phyloP scores from a whole-genome alignment of 2,113 vertebrate genomes.

The Romanogobio albipinnatus region DNA sequence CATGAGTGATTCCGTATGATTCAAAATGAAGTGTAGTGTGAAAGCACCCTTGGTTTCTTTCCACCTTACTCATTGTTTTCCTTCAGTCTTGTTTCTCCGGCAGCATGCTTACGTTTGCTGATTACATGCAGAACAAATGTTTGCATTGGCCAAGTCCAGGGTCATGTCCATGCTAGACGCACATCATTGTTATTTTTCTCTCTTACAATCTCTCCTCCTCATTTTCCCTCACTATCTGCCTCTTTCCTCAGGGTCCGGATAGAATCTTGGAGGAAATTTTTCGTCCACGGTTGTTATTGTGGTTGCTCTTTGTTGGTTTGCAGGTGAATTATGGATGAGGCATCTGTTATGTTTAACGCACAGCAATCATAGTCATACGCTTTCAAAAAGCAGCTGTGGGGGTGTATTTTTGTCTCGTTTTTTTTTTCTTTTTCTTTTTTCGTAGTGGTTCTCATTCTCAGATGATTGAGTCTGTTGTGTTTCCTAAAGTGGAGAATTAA shows the following conservation, averaged over 20 bases:
- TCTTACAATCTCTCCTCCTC: slow-evolving; percentile 41
- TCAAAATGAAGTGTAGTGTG: not conserved
- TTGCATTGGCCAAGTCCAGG: slow-evolving; percentile 29
- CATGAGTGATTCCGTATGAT: not conserved
- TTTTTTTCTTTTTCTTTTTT: slow-evolving; percentile 17
- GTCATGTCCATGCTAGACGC: slow-evolving; percentile 2
- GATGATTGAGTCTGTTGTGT: slow-evolving; percentile 61
- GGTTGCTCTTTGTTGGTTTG: slow-evolving; percentile 67
- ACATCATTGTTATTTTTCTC: slow-evolving; percentile 38
- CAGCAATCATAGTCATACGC: slow-evolving; percentile 61
- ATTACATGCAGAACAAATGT: slow-evolving; percentile 36
- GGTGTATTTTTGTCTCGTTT: not conserved
- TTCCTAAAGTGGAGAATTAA: slow-evolving; percentile 40
- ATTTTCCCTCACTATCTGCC: slow-evolving; percentile 39
- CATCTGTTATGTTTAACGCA: slow-evolving; percentile 61
- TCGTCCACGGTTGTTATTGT: slow-evolving; percentile 59
- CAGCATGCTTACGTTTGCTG: slow-evolving; percentile 24
- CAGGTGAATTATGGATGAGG: slow-evolving; percentile 75
- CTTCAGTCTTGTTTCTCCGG: not conserved
- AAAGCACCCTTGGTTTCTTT: not conserved
- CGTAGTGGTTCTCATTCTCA: slow-evolving; percentile 30
- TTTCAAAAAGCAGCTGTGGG: slow-evolving; percentile 53
- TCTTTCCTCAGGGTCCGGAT: slow-evolving; percentile 30
- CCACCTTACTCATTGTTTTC: not conserved
- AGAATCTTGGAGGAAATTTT: slow-evolving; percentile 36